Base-by-base conservation (phyloP, 2,797 vertebrate genomes). In the Iguana delicatissima region DNA sequence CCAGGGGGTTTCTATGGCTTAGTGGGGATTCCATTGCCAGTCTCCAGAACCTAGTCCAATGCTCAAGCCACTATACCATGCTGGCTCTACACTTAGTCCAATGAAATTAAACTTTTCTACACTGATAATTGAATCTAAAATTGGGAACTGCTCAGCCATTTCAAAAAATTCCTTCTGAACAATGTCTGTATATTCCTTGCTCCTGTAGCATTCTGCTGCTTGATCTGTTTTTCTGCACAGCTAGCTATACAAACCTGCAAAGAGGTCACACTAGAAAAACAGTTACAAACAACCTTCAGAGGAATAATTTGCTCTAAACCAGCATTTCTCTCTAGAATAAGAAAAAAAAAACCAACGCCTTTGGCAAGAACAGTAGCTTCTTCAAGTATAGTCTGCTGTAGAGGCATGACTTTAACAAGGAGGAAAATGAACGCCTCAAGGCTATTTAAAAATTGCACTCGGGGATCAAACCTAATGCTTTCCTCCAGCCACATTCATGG, bases 121-220 rank as follows among this genome's bases (percentile, higher is more conserved):
- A 84, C 55, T 59, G 59, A n/a, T 88, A 93, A 87, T 29, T 57
- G 86, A 80, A 91, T 82, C 73, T 6, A 64, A 32, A 69, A 85
- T 84, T 67, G 32, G 64, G 64, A 85, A 69, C 88, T 79, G 42
- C 59, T 85, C 59, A 69, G 4, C n/a, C 73, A 85, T 85, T 89
- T 38, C 67, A 89, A 69, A 62, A 89, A 24, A 83, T 74, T 79
- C 57, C 32, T 7, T 84, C 64, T 76, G 69, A 77, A 77, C 57
- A 46, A 79, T 13, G 38, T 84, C 13, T 77, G 55, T 38, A 35
- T 84, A 64, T 89, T 77, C 20, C 81, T 64, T 84, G n/a, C 29
- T 84, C 32, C 20, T 67, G n/a, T 64, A 64, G 50, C 22, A 24
- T 42, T 84, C 59, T 69, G 74, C 59, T 64, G 62, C 38, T 46